These are phyloP conservation scores for Drosophila planitibia DNA, from an alignment of 2,888 invertebrate species.

Conservation along the genomic window DNA sequence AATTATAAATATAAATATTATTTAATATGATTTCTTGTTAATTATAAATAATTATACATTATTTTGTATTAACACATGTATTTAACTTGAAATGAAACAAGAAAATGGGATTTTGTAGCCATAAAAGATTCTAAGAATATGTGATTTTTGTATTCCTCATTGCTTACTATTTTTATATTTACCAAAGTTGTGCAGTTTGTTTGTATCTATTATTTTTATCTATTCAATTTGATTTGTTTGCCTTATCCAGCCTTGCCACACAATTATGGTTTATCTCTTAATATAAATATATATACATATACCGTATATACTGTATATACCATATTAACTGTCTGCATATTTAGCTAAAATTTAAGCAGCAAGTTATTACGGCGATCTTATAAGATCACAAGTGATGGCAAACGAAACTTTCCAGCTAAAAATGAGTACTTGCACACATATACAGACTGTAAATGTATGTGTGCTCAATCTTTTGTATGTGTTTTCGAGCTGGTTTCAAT, in stretches of 20 bases:
- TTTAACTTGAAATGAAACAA: no score
- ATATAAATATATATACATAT: not conserved
- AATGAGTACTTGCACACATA: slow-evolving; percentile 6
- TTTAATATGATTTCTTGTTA: not conserved
- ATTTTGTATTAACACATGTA: no score
- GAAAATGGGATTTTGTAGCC: no score
- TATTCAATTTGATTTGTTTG: slow-evolving; percentile 12
- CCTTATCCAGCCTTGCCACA: not conserved
- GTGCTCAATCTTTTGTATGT: not conserved
- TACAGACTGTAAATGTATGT: not conserved
- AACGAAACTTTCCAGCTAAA: slow-evolving; percentile 13
- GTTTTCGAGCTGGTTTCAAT: slow-evolving; percentile 43
- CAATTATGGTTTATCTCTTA: slow-evolving; percentile 23
- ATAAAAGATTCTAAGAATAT: no score
- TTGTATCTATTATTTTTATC: slow-evolving; percentile 1
- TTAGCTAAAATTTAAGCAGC: not conserved
- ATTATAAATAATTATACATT: not conserved
- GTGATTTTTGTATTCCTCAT: no score
- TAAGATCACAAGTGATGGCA: not conserved
- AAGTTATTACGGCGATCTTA: not conserved
- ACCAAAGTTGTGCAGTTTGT: not conserved
- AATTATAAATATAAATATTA: not conserved
- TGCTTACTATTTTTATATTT: not conserved
- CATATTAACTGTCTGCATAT: not conserved
- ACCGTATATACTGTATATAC: not conserved